These are phyloP conservation scores for Bos taurus DNA, from an alignment of 2,113 vertebrate genomes.

Conservation along the genomic window DNA sequence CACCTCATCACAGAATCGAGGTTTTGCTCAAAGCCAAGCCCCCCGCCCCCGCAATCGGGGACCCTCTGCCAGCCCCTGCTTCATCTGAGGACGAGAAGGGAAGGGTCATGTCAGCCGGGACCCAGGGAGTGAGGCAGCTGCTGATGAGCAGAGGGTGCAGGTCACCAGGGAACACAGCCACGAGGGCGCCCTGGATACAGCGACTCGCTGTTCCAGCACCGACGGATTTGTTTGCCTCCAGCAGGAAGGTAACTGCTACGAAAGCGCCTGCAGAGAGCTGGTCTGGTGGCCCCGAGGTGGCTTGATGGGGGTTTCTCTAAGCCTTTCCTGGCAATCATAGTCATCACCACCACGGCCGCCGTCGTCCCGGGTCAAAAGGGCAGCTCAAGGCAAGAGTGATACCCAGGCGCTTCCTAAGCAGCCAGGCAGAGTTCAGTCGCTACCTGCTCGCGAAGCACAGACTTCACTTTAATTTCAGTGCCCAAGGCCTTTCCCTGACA, in stretches of 20 bases:
- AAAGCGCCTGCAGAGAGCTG: not conserved
- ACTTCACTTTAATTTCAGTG: not conserved
- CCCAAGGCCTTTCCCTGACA: not conserved
- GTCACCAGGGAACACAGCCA: not conserved
- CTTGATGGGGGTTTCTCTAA: fast-evolving
- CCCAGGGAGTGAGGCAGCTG: fast-evolving
- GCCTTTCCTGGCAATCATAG: fast-evolving
- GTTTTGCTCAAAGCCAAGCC: not conserved
- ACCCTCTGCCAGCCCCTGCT: not conserved
- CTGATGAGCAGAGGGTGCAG: fast-evolving
- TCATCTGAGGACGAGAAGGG: not conserved
- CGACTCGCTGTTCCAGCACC: fast-evolving
- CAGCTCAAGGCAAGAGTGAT: too few relatives aligned
- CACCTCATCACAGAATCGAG: not conserved
- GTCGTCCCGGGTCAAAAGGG: not conserved
- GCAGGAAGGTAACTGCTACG: not conserved
- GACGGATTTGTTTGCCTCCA: fast-evolving
- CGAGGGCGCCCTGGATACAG: fast-evolving
- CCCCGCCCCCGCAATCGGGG: not conserved
- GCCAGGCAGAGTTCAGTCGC: not conserved
- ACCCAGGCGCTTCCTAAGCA: fast-evolving
- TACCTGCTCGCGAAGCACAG: fast-evolving
- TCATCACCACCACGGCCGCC: fast-evolving
- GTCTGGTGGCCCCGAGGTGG: not conserved
- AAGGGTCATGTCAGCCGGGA: not conserved